A percentile compares a stretch with the other conserved stretches of the same genome.
Conservation (phyloP, 2,888 invertebrate species). For the Zaprionus obscuricornis region DNA sequence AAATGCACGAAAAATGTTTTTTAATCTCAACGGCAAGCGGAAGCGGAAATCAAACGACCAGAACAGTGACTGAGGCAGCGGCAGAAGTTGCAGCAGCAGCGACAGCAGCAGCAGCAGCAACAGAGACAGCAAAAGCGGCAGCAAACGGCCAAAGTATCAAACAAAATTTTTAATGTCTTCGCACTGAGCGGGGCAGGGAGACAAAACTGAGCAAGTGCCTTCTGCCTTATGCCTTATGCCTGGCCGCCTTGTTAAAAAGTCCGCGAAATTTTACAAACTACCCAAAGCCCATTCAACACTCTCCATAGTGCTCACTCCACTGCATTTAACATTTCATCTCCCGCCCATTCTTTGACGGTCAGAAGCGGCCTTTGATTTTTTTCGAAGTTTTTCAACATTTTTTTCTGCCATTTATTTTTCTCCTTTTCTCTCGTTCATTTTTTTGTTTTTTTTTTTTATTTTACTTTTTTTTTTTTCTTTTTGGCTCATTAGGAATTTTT, state of each 20-base stretch:
- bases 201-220: slow-evolving; percentile 61
- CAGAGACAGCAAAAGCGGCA: slow-evolving; percentile 17
- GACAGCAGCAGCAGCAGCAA: slow-evolving; percentile 2
- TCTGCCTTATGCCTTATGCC: slow-evolving; percentile 72
- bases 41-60: slow-evolving; percentile 83
- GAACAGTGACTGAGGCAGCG: slow-evolving; percentile 61
- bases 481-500: slow-evolving; percentile 80
- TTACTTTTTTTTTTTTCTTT: slow-evolving; percentile 36
- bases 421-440: slow-evolving; percentile 19
- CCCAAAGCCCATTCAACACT: slow-evolving; percentile 3
- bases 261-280: slow-evolving; percentile 64
- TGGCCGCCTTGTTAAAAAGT: slow-evolving; percentile 74
- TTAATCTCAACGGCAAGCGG: slow-evolving; percentile 82
- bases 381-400: slow-evolving; percentile 74
- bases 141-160: slow-evolving; percentile 72
- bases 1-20: slow-evolving; percentile 72
- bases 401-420: slow-evolving; percentile 46
- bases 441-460: slow-evolving; percentile 43
- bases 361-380: slow-evolving; percentile 75
- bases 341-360: slow-evolving; percentile 21
- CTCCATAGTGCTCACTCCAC: background rate
- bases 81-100: background rate
- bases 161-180: slow-evolving; percentile 75
- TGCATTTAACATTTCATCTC: background rate
- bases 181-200: slow-evolving; percentile 36